A percentile compares a stretch with the other conserved stretches of the same genome.
Conservation (phyloP, 1,140 invertebrate species). For the Leptinotarsa texana region DNA sequence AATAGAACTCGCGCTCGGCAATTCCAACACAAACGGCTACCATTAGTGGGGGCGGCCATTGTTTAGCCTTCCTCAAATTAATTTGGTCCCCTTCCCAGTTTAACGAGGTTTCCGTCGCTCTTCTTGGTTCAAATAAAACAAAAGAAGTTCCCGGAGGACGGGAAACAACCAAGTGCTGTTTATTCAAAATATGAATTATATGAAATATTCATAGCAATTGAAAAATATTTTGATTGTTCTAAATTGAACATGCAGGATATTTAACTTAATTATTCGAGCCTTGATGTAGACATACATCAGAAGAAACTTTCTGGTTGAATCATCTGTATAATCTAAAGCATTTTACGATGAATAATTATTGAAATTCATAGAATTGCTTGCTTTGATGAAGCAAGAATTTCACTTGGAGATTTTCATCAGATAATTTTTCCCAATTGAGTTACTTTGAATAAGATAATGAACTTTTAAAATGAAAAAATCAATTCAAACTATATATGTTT, state of each 20-base stretch:
- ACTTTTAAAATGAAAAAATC: too few species aligned
- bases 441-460: too few species aligned
- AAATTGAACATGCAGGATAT: constrained; percentile 4
- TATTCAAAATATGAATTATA: constrained; percentile 40
- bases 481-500: too few species aligned
- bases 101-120: background rate
- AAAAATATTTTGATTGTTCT: too few species aligned
- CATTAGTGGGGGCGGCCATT: constrained; percentile 50
- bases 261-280: background rate
- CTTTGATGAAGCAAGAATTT: too few species aligned
- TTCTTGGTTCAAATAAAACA: constrained; percentile 22
- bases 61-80: constrained; percentile 49
- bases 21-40: constrained; percentile 48
- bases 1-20: constrained; percentile 48
- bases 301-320: too few species aligned
- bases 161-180: constrained; percentile 19
- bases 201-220: constrained; percentile 40
- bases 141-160: constrained; percentile 16
- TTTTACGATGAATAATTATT: too few species aligned
- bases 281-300: too few species aligned
- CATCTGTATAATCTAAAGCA: too few species aligned
- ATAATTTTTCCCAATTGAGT: too few species aligned
- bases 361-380: too few species aligned
- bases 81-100: constrained; percentile 42
- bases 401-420: too few species aligned